Evolutionary conservation across 1,140 invertebrate species (phyloP).

Genomic region (Wiebesia pumilae): DNA sequence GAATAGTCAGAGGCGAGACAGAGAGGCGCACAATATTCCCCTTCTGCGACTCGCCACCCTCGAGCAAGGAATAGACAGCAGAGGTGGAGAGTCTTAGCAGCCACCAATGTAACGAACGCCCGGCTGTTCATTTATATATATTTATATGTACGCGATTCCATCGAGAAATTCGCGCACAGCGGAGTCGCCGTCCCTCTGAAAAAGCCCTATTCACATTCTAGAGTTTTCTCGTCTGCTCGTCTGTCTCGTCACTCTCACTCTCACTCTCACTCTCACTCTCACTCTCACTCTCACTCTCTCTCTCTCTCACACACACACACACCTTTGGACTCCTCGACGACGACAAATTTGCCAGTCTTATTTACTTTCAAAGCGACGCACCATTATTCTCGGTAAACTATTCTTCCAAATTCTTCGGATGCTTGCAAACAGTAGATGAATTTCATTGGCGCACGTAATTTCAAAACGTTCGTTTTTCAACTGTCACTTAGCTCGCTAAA

Average conservation of each 20-base stretch:
- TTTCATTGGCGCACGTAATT: too few relatives aligned
- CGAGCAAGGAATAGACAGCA: background rate
- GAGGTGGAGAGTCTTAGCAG: background rate
- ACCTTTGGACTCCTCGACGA: background rate
- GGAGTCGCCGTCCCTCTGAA: slow-evolving; percentile 2
- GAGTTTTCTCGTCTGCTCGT: background rate
- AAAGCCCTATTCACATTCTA: slow-evolving; percentile 16
- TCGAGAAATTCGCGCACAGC: background rate
- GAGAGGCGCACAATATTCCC: background rate
- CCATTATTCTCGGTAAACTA: background rate
- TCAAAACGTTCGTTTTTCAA: too few relatives aligned
- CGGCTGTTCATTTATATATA: background rate
- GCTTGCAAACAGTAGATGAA: background rate
- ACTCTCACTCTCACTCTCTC: background rate
- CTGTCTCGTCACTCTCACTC: background rate
- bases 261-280: background rate
- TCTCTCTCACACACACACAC: background rate
- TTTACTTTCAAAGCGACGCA: background rate
- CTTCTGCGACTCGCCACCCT: background rate
- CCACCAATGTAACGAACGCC: background rate
- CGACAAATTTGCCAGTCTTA: background rate
- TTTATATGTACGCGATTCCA: too few relatives aligned
- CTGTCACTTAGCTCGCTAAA: too few relatives aligned
- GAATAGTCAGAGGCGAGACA: slow-evolving; percentile 11
- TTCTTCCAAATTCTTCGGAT: background rate